Evolutionary conservation across 2,113 vertebrate species (phyloP).

Genomic region (Danionella cerebrum): DNA sequence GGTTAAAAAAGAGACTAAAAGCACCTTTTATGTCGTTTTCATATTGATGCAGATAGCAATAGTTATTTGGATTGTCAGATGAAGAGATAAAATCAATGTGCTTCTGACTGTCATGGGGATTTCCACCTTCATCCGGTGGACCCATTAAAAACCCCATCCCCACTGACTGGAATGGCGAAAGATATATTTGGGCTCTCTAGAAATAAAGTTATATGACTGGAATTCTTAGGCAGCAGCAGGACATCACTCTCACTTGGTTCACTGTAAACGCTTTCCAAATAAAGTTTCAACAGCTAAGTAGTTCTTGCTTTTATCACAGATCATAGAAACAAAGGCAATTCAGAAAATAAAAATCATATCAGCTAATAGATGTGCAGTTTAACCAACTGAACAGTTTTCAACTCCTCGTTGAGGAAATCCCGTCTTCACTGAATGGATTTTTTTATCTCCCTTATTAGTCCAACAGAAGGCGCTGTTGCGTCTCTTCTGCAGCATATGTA

Average conservation of each 20-base stretch:
- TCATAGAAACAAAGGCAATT: too few relatives aligned
- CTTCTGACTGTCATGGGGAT: conserved; percentile 27
- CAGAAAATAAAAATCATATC: too few relatives aligned
- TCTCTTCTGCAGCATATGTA: neutral
- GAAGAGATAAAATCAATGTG: conserved; percentile 15
- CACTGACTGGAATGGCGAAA: conserved; percentile 44
- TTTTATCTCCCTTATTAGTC: neutral
- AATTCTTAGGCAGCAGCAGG: conserved; percentile 24
- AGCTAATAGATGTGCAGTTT: too few relatives aligned
- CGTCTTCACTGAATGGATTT: neutral
- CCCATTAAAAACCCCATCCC: conserved; percentile 43
- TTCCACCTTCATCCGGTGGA: conserved; percentile 34
- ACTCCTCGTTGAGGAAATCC: neutral
- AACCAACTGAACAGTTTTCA: conserved; percentile 17
- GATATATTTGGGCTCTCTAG: conserved; percentile 49
- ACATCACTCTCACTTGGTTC: conserved; percentile 19
- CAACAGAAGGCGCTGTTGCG: conserved; percentile 27
- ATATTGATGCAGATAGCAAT: too few relatives aligned
- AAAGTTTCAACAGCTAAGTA: neutral
- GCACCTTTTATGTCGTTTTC: neutral
- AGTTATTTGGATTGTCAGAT: too few relatives aligned
- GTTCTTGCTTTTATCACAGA: too few relatives aligned
- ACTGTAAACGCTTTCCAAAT: conserved; percentile 35
- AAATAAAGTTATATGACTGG: conserved; percentile 44
- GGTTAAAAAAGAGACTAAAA: neutral